These are phyloP conservation scores for Idaea dimidiata DNA, from an alignment of 2,888 invertebrate genomes.

Conservation along the genomic window DNA sequence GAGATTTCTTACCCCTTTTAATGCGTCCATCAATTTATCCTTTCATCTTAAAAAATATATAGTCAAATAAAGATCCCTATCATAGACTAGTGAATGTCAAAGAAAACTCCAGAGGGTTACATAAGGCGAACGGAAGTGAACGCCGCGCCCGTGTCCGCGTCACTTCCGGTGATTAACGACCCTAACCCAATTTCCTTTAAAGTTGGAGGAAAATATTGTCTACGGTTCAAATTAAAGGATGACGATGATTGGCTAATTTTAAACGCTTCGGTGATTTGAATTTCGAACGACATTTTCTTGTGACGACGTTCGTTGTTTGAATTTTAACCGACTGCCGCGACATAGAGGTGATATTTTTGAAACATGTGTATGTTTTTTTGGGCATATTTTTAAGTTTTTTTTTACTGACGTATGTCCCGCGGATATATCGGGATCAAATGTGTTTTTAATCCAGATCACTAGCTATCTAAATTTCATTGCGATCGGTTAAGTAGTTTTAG, in stretches of 20 bases:
- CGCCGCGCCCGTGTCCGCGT: conserved; percentile 39
- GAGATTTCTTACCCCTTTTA: not conserved
- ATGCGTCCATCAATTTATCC: not conserved
- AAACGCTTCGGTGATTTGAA: not conserved
- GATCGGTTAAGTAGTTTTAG: no score
- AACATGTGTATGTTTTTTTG: no score
- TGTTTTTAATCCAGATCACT: no score
- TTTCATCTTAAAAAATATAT: not conserved
- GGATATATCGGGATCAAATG: no score
- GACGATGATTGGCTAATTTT: not conserved
- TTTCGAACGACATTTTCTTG: not conserved
- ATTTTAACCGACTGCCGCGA: not conserved
- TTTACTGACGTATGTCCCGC: no score
- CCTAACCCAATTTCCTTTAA: conserved; percentile 66
- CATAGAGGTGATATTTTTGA: no score
- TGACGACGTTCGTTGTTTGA: not conserved
- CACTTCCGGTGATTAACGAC: conserved; percentile 68
- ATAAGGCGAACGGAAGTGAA: conserved; percentile 41
- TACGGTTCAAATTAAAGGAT: conserved; percentile 25
- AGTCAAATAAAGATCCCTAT: not conserved
- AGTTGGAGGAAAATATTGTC: conserved; percentile 54
- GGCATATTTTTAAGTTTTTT: no score
- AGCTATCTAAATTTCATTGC: no score
- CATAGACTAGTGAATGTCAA: conserved; percentile 20
- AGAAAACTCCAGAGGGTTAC: conserved; percentile 30